Evolutionary conservation across 2,888 invertebrate genomes (phyloP).

Genomic region (Merodon equestris): DNA sequence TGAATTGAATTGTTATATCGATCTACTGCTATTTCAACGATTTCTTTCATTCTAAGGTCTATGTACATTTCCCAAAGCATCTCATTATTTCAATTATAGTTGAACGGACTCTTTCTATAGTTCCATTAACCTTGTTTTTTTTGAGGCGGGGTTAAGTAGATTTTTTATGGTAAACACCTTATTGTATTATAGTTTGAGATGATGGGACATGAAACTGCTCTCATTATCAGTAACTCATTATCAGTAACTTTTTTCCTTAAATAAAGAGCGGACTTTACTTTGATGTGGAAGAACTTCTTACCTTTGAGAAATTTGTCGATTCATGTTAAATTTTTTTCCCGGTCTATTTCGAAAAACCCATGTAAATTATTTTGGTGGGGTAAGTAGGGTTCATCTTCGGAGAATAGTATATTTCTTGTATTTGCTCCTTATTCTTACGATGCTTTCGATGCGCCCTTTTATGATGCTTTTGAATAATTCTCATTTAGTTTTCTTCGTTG

Average conservation of each 20-base stretch:
- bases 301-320: conserved; percentile 27
- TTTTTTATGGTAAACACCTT: conserved; percentile 50
- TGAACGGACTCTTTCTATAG: conserved; percentile 51
- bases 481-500: too few species aligned
- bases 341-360: conserved; percentile 17
- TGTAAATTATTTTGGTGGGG: conserved; percentile 21
- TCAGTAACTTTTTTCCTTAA: too few species aligned
- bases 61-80: too few species aligned
- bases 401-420: conserved; percentile 24
- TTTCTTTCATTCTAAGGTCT: conserved; percentile 32
- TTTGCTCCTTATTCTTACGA: too few species aligned
- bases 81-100: conserved; percentile 59
- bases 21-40: conserved; percentile 43
- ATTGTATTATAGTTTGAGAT: conserved; percentile 48
- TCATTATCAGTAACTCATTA: conserved; percentile 37
- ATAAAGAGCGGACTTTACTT: too few species aligned
- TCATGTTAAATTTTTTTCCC: conserved; percentile 17
- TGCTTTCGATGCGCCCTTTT: too few species aligned
- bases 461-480: too few species aligned
- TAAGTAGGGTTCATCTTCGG: conserved; percentile 27
- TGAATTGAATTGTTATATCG: conserved; percentile 53
- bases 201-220: conserved; percentile 23
- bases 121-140: conserved; percentile 65
- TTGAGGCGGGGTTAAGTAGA: conserved; percentile 57
- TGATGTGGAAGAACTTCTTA: conserved; percentile 10